A percentile compares a stretch with the other conserved stretches of the same genome.
Evolutionary conservation across 2,797 vertebrate genomes (phyloP).

Genomic region (Hyperoplus lanceolatus): DNA sequence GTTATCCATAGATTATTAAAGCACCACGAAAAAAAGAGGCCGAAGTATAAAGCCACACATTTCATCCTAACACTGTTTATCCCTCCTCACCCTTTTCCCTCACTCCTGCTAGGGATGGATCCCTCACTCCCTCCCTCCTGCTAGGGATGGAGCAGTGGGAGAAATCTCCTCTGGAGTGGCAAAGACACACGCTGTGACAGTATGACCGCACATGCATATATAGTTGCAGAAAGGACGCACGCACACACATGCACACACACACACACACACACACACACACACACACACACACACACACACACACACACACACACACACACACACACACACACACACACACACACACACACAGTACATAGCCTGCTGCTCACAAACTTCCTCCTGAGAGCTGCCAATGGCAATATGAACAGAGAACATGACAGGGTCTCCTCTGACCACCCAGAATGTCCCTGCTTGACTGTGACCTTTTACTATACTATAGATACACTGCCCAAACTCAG

Average conservation of each 20-base stretch:
- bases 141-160: constrained; percentile 50
- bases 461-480: constrained; percentile 58
- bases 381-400: constrained; percentile 68
- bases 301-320: constrained; percentile 31
- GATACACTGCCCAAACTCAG: constrained; percentile 21
- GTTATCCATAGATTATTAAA: constrained; percentile 64
- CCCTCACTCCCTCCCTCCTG: constrained; percentile 40
- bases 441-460: constrained; percentile 31
- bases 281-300: constrained; percentile 36
- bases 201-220: constrained; percentile 22
- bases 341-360: constrained; percentile 26
- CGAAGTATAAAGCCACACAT: constrained; percentile 57
- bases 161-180: constrained; percentile 64
- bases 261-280: constrained; percentile 31
- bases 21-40: constrained; percentile 29
- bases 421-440: constrained; percentile 60
- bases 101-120: constrained; percentile 50
- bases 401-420: constrained; percentile 65
- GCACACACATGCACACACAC: constrained; percentile 26
- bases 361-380: constrained; percentile 29
- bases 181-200: constrained; percentile 63
- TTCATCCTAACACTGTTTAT: constrained; percentile 45
- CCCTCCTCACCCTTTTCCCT: constrained; percentile 40
- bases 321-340: constrained; percentile 30
- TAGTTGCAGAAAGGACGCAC: neutral